phyloP scores from a whole-genome alignment of 2,113 vertebrate genomes.

The Carlito syrichta region DNA sequence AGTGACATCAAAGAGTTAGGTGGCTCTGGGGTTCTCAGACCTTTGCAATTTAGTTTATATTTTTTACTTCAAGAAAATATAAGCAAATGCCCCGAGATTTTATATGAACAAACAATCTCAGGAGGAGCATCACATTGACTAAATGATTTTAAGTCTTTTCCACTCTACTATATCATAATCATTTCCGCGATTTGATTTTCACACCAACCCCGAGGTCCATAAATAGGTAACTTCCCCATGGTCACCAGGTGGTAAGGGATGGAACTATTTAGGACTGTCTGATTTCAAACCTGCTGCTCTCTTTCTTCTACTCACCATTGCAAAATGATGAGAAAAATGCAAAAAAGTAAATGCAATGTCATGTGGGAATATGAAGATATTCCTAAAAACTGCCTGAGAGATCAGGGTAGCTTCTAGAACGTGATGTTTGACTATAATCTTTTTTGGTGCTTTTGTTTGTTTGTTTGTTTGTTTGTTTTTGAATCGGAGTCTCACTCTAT shows the following conservation, averaged over 20 bases:
- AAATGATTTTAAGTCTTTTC: neutral
- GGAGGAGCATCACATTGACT: neutral
- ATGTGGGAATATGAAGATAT: neutral
- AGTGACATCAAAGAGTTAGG: neutral
- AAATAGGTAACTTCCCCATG: neutral
- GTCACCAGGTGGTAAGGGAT: neutral
- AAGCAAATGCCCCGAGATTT: neutral
- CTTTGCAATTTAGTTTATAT: neutral
- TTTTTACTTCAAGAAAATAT: neutral
- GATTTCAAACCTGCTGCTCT: neutral
- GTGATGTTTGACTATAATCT: neutral
- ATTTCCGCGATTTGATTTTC: neutral
- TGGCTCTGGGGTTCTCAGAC: neutral
- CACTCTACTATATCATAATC: neutral
- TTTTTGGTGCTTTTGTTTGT: too few relatives aligned
- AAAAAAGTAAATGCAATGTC: neutral
- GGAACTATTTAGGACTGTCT: neutral
- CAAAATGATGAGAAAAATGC: neutral
- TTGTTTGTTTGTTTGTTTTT: too few relatives aligned
- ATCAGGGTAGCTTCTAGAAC: neutral
- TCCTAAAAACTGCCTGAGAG: slow-evolving; percentile 14
- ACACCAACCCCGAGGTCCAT: neutral
- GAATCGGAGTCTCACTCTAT: too few relatives aligned
- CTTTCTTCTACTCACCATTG: neutral
- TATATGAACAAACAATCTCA: neutral